These are phyloP conservation scores for Drosophila algonquin DNA, from an alignment of 2,888 invertebrate species.

Conservation along the genomic window DNA sequence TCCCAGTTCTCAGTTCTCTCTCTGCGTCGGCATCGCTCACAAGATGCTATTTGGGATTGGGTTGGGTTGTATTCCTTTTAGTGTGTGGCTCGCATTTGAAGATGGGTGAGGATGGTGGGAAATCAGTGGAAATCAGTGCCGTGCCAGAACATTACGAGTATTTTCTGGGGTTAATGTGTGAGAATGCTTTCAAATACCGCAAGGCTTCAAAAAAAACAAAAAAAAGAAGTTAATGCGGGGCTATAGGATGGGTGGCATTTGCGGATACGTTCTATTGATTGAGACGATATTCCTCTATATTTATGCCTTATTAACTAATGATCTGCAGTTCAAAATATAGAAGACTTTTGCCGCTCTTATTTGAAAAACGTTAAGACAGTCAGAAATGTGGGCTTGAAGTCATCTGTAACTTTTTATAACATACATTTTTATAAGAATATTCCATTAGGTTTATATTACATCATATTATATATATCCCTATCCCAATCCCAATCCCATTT, in stretches of 20 bases:
- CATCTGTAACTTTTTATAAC: neutral
- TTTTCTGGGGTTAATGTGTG: slow-evolving; percentile 36
- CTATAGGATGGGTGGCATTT: neutral
- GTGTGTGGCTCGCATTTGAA: neutral
- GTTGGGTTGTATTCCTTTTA: neutral
- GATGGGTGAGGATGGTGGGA: slow-evolving; percentile 28
- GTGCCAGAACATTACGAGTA: slow-evolving; percentile 36
- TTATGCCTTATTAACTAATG: too few relatives aligned
- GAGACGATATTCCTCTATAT: neutral
- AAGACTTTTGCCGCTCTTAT: too few relatives aligned
- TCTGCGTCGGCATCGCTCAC: slow-evolving; percentile 37
- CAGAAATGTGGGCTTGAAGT: too few relatives aligned
- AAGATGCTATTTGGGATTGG: slow-evolving; percentile 33
- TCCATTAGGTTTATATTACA: neutral
- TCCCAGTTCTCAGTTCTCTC: slow-evolving; percentile 19
- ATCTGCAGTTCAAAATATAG: too few relatives aligned
- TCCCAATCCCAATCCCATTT: too few relatives aligned
- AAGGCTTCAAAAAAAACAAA: slow-evolving; percentile 1
- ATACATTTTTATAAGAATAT: neutral
- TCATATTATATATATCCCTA: neutral
- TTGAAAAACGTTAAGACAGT: neutral
- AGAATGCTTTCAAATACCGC: slow-evolving; percentile 31
- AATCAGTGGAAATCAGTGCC: slow-evolving; percentile 43
- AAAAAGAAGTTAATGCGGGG: slow-evolving; percentile 5
- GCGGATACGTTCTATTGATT: neutral